A percentile compares a stretch with the other conserved stretches of the same genome.
phyloP scores from a whole-genome alignment of 2,113 vertebrate species.

The Conger conger region DNA sequence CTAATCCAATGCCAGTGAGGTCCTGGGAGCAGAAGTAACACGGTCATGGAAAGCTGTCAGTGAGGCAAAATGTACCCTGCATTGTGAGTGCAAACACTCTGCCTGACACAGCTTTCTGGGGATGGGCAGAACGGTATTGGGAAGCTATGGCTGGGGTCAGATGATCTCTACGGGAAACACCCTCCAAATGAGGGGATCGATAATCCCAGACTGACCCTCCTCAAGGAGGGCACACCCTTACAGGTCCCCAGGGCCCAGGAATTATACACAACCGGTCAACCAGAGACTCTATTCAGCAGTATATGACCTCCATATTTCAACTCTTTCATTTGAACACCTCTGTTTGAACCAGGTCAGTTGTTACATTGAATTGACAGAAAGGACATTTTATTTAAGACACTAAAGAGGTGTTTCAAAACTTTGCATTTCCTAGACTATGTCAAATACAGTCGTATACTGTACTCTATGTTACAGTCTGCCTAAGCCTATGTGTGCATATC shows the following conservation, averaged over 20 bases:
- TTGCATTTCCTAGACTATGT: neutral
- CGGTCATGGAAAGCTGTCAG: slow-evolving; percentile 45
- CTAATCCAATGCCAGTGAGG: slow-evolving; percentile 45
- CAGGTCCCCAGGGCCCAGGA: slow-evolving; percentile 32
- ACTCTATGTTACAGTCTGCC: neutral
- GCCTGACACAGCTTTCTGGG: slow-evolving; percentile 44
- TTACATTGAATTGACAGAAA: neutral
- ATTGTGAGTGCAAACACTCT: slow-evolving; percentile 47
- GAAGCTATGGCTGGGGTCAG: slow-evolving; percentile 48
- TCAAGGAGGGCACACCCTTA: slow-evolving; percentile 22
- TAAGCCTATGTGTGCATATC: no score
- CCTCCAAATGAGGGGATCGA: slow-evolving; percentile 61
- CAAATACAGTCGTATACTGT: no score
- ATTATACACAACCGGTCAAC: slow-evolving; percentile 56
- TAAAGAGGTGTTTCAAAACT: neutral
- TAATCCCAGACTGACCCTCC: slow-evolving; percentile 58
- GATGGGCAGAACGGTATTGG: slow-evolving; percentile 39
- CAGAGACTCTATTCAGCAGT: slow-evolving; percentile 55
- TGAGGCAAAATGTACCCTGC: slow-evolving; percentile 30
- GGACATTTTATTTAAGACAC: neutral
- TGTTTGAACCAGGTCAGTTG: slow-evolving; percentile 11
- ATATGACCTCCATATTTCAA: slow-evolving; percentile 54
- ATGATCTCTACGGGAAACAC: slow-evolving; percentile 49
- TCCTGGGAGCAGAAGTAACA: slow-evolving; percentile 44
- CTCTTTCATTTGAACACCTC: slow-evolving; percentile 46